phyloP scores from a whole-genome alignment of 1,140 invertebrate species.

The Pseudomyrmex concolor region DNA sequence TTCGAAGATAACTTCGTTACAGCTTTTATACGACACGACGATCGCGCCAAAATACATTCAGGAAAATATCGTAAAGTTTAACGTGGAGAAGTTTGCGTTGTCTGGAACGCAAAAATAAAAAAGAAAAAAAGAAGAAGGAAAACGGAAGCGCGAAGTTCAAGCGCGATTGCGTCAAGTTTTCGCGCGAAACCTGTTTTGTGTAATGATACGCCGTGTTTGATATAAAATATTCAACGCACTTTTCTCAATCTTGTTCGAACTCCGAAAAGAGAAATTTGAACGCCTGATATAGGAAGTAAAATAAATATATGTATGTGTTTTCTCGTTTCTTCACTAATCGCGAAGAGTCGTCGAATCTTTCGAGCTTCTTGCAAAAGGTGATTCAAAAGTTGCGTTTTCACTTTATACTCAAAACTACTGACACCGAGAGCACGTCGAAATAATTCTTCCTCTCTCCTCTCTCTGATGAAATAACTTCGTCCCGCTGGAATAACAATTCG shows the following conservation, averaged over 20 bases:
- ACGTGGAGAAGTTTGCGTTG: neutral
- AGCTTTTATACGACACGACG: neutral
- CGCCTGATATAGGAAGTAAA: neutral
- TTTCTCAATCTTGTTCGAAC: neutral
- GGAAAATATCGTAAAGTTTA: neutral
- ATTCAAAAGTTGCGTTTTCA: neutral
- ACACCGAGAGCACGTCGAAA: conserved; percentile 14
- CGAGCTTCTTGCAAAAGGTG: neutral
- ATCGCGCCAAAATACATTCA: neutral
- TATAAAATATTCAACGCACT: neutral
- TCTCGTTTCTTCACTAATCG: neutral
- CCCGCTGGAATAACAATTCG: conserved; percentile 51
- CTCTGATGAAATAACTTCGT: conserved; percentile 33
- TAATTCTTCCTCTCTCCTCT: conserved; percentile 14
- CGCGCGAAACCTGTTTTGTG: too few relatives aligned
- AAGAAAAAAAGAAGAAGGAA: neutral
- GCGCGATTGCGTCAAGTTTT: too few relatives aligned
- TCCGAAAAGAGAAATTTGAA: neutral
- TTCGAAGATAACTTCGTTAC: neutral
- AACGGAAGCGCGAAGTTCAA: too few relatives aligned
- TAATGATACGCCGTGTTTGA: neutral
- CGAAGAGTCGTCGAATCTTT: conserved; percentile 6
- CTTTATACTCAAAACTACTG: neutral
- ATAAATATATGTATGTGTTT: neutral
- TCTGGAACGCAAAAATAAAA: too few relatives aligned